Base-by-base conservation (phyloP, 2,888 invertebrate genomes). In the Tetragonisca angustula region DNA sequence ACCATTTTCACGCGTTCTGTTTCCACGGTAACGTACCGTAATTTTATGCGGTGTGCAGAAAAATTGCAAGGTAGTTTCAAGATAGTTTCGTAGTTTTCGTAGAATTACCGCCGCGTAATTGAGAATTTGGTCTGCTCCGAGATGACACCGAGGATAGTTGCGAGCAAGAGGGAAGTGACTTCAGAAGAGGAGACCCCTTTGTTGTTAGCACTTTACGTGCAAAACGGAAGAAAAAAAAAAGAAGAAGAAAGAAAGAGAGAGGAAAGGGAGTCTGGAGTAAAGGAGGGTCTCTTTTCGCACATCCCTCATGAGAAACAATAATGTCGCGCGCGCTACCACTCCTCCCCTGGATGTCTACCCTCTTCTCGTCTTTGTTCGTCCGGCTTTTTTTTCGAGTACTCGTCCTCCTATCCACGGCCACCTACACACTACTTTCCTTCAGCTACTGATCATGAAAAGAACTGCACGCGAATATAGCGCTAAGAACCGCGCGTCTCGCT, bases 291-390 rank as follows among this genome's bases (percentile, higher is more conserved):
- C 76, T 87, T n/a, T 85, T 88, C 79, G 85, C 85, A 78, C 87
- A 85, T 87, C 86, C 86, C 87, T 88, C 86, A 81, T 80, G 74
- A 84, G 86, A 89, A 90, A 91, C 89, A 91, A 91, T 91, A 90
- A 88, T 88, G 90, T 88, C 88, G 87, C 87, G 83, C 84, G 81
- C 77, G 74, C 85, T 84, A 81, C 76, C 74, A 82, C 84, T 77
- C 72, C 64, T 82, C 72, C 79, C 72, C 79, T 79, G 21, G 78
- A 83, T 84, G 71, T 80, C 83, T 67, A 77, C 72, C 79, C 84
- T 70, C 36, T 81, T 54, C 69, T 62, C 52, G 61, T 69, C 75
- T 87, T 82, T 89, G 83, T 88, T 80, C 61, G 72, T 32, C 56
- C 43, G 67, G 74, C 74, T 70, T 77, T 84, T 73, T 83, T 85